phyloP scores from a whole-genome alignment of 2,888 invertebrate species.

The Ellobium chinense region DNA sequence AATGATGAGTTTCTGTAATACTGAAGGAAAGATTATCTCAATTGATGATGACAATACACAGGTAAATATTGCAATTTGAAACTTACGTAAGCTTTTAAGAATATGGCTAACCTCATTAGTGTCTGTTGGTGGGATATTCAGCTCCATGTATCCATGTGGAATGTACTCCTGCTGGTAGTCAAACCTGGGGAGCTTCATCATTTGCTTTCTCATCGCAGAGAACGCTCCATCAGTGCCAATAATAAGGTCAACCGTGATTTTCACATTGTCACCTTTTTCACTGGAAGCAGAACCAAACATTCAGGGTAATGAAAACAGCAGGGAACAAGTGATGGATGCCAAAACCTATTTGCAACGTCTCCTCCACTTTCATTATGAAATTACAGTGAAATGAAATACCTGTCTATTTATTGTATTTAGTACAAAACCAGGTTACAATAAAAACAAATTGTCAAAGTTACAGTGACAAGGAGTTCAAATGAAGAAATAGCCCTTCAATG shows the following conservation, averaged over 20 bases:
- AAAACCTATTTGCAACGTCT: too few relatives aligned
- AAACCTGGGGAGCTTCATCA: constrained; percentile 89
- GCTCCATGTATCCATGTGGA: constrained; percentile 95
- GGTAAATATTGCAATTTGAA: too few relatives aligned
- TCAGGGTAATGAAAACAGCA: neutral
- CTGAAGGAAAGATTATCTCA: too few relatives aligned
- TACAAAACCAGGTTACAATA: too few relatives aligned
- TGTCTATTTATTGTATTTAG: too few relatives aligned
- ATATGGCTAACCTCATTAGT: constrained; percentile 83
- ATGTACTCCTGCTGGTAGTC: constrained; percentile 95
- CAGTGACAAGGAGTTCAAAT: neutral
- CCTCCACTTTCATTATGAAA: too few relatives aligned
- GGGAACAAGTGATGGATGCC: neutral
- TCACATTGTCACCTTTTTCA: constrained; percentile 54
- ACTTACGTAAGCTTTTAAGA: too few relatives aligned
- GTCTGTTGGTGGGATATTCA: constrained; percentile 88
- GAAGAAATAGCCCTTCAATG: neutral
- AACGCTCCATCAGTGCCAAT: constrained; percentile 98
- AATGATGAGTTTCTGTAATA: too few relatives aligned
- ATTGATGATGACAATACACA: too few relatives aligned
- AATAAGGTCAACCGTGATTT: constrained; percentile 86
- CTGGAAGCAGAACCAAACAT: neutral
- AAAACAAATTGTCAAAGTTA: neutral
- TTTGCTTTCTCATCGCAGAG: constrained; percentile 89
- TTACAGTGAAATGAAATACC: neutral